phyloP scores from a whole-genome alignment of 1,140 invertebrate species.

The Wiebesia pumilae region DNA sequence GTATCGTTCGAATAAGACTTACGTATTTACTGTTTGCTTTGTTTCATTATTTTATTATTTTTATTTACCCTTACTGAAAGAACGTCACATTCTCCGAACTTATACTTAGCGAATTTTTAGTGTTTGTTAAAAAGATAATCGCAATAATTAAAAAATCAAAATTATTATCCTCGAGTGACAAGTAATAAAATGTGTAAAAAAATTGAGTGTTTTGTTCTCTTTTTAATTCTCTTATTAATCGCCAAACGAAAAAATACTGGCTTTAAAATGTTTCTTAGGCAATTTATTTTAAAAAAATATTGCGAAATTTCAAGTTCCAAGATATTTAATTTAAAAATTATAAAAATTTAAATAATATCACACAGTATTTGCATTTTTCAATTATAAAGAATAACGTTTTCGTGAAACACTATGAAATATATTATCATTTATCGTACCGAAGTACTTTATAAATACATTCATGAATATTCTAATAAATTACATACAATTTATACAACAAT shows the following conservation, averaged over 20 bases:
- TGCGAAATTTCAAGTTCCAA: not conserved
- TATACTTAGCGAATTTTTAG: no score
- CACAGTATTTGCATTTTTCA: not conserved
- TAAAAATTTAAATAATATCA: no score
- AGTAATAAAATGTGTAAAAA: not conserved
- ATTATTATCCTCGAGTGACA: not conserved
- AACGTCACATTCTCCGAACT: no score
- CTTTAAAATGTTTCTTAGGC: not conserved
- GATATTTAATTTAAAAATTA: not conserved
- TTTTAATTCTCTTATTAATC: no score
- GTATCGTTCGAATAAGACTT: conserved; percentile 10
- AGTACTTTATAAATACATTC: not conserved
- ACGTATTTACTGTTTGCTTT: not conserved
- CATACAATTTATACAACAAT: not conserved
- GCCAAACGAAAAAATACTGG: not conserved
- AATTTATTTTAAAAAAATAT: not conserved
- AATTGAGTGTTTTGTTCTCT: no score
- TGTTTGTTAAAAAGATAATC: no score
- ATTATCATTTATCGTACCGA: not conserved
- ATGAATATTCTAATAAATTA: not conserved
- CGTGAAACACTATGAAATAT: not conserved
- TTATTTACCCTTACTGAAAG: not conserved
- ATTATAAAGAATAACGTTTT: not conserved
- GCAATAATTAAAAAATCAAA: not conserved
- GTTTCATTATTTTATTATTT: not conserved